Evolutionary conservation across 2,113 vertebrate genomes (phyloP), one percentile per base, ranked within the genome.

Genomic region (Gobius niger): DNA sequence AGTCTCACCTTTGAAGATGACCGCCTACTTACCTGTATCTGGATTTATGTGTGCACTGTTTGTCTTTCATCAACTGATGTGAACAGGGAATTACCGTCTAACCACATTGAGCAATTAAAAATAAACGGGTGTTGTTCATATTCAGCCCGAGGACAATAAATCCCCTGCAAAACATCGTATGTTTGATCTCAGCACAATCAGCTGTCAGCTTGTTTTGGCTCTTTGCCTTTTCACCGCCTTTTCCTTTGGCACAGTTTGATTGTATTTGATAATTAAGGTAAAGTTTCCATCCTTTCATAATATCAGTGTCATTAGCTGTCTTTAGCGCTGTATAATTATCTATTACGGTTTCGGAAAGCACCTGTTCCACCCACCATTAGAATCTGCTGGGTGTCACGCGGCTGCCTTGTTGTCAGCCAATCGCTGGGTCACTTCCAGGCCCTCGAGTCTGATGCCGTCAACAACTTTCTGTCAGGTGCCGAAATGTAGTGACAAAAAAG

Each of bases 321-420:
- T 80, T 81, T 81, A 81, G 72, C 53, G 54, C 24, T 67, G 68
- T 68, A 82, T 83, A 75, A 85, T 81, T 52, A 51, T 53, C 56
- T 51, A 9, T 19, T 76, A 7, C 15, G 69, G 65, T 56, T 51
- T 53, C 56, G 9, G 72, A 50, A 46, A 84, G 78, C 90, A 90
- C 89, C 89, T 91, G 89, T 68, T 73, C 66, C 84, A 87, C 85
- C 85, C 87, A 82, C 84, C 84, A 82, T 87, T 77, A 82, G 75
- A 34, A 34, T 34, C 81, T 87, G 75, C 69, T 81, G 73, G 75
- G 81, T 87, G 73, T 14, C 1, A 41, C 73, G 76, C 84, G 84
- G 83, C 85, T 85, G 82, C 70, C 69, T 63, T 47, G 57, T 73
- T 68, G 82, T 78, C 61, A 77, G 61, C 59, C 54, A 44, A 6